Conservation (phyloP, 2,113 vertebrate species). For the Cinclus cinclus region DNA sequence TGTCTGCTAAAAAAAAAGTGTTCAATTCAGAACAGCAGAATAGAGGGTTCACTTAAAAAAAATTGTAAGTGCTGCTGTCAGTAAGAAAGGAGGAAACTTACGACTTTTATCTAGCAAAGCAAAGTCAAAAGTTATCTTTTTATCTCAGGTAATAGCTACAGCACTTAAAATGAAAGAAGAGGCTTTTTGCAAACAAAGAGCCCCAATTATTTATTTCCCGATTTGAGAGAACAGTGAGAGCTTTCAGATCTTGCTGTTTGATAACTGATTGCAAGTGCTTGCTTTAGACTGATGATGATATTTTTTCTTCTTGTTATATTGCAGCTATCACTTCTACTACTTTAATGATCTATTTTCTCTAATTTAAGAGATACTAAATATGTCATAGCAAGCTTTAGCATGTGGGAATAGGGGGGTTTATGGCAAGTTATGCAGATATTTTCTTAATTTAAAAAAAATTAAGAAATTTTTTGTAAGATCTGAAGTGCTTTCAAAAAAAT, state of each 20-base stretch:
- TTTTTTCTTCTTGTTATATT: neutral
- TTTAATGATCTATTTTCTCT: neutral
- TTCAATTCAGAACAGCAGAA: neutral
- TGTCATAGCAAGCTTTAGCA: neutral
- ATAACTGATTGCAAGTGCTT: neutral
- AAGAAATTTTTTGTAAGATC: neutral
- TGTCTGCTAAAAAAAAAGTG: neutral
- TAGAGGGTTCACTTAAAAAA: too few relatives aligned
- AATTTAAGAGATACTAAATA: neutral
- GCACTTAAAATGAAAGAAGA: neutral
- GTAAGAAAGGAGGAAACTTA: neutral
- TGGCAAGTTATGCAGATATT: neutral
- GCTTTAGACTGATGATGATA: neutral
- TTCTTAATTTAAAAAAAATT: neutral
- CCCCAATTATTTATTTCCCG: neutral
- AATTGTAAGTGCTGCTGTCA: neutral
- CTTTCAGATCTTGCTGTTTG: neutral
- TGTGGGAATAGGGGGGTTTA: fast-evolving
- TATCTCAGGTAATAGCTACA: neutral
- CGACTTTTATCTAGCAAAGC: neutral
- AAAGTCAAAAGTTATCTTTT: neutral
- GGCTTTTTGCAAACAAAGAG: neutral
- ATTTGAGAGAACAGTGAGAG: neutral
- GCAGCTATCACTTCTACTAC: neutral
- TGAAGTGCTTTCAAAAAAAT: neutral